Evolutionary conservation across 92 coral and sea anemone species (phyloP).

Genomic region (Blastomussa wellsi): DNA sequence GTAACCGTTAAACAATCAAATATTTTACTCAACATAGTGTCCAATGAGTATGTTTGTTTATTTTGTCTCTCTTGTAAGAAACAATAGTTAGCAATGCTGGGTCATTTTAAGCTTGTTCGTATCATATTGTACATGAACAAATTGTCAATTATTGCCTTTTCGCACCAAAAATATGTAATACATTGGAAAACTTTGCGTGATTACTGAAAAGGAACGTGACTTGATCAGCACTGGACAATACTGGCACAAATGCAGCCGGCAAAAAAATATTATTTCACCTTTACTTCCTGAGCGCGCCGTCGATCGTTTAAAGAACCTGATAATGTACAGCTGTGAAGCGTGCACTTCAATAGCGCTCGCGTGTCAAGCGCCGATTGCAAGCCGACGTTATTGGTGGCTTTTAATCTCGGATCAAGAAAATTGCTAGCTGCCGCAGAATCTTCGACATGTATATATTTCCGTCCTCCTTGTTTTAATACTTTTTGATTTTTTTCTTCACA

Average conservation of each 20-base stretch:
- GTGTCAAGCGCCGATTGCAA: neutral
- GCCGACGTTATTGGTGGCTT: neutral
- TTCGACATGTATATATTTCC: neutral
- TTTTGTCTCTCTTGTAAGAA: no score
- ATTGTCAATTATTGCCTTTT: no score
- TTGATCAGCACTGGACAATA: neutral
- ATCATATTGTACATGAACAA: no score
- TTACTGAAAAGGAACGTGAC: neutral
- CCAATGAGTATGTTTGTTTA: no score
- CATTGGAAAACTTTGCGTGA: neutral
- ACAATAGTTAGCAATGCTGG: no score
- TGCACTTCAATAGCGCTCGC: neutral
- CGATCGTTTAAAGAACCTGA: neutral
- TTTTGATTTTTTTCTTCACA: neutral
- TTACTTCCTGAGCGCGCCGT: neutral
- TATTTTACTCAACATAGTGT: no score
- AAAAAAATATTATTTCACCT: neutral
- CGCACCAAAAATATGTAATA: neutral
- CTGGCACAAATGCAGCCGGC: neutral
- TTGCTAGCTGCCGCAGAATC: neutral
- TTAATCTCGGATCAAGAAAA: neutral
- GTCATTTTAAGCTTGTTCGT: no score
- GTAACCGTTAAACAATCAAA: no score
- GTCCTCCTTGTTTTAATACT: neutral
- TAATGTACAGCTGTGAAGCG: neutral